These are phyloP conservation scores for Rhingia rostrata DNA, from an alignment of 2,888 invertebrate genomes.

Conservation along the genomic window DNA sequence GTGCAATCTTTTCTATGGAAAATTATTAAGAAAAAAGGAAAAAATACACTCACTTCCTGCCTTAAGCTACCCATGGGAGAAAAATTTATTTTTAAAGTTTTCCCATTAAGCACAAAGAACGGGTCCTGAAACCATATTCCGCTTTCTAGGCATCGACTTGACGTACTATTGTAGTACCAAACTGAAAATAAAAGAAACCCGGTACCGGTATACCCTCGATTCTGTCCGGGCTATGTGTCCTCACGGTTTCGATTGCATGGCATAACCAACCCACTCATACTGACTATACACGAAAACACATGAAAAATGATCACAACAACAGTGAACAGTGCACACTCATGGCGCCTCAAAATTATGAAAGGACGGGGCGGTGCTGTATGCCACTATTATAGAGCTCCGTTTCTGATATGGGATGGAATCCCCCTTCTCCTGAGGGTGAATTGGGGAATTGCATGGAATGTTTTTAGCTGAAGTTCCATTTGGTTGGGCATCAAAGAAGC, in stretches of 20 bases:
- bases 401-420: neutral
- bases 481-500: slow-evolving; percentile 23
- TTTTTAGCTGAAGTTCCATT: slow-evolving; percentile 9
- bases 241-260: neutral
- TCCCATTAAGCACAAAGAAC: slow-evolving; percentile 39
- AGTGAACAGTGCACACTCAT: slow-evolving; percentile 28
- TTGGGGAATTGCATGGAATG: slow-evolving; percentile 13
- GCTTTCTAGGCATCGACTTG: slow-evolving; percentile 32
- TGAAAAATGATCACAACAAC: slow-evolving; percentile 54
- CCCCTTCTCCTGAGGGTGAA: slow-evolving; percentile 29
- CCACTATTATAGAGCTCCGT: slow-evolving; percentile 26
- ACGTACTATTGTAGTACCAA: slow-evolving; percentile 32
- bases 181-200: slow-evolving; percentile 11
- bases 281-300: neutral
- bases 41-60: neutral
- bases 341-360: slow-evolving; percentile 51
- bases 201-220: slow-evolving; percentile 13
- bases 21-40: neutral
- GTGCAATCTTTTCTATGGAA: slow-evolving; percentile 19
- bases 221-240: slow-evolving; percentile 8
- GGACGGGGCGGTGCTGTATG: slow-evolving; percentile 52
- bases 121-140: slow-evolving; percentile 25
- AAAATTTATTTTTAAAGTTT: slow-evolving; percentile 49
- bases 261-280: neutral
- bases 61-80: neutral